Evolutionary conservation across 2,888 invertebrate genomes (phyloP).

Genomic region (Drosophila mettleri): DNA sequence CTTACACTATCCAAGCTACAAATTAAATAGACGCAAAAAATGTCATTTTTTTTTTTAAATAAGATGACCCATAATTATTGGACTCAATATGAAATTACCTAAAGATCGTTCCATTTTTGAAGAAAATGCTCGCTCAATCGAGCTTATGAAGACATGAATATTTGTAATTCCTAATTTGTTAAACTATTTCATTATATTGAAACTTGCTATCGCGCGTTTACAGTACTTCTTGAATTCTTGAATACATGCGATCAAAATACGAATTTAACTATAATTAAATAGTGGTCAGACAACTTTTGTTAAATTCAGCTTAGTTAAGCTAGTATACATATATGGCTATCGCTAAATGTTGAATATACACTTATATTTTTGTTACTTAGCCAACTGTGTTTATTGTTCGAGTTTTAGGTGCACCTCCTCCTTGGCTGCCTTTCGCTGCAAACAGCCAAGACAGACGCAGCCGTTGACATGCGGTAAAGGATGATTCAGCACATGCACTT

Average conservation of each 20-base stretch:
- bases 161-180: too few species aligned
- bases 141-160: too few species aligned
- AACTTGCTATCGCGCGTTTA: not conserved
- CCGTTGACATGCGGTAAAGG: conserved; percentile 44
- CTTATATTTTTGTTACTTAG: not conserved
- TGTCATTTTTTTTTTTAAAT: not conserved
- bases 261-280: not conserved
- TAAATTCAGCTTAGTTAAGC: not conserved
- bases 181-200: not conserved
- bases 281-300: not conserved
- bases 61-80: not conserved
- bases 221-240: not conserved
- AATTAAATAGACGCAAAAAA: conserved; percentile 19
- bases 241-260: not conserved
- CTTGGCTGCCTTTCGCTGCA: conserved; percentile 55
- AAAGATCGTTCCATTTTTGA: conserved; percentile 7
- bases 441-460: conserved; percentile 57
- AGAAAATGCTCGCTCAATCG: too few species aligned
- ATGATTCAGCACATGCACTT: conserved; percentile 49
- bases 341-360: not conserved
- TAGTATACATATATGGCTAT: not conserved
- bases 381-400: conserved; percentile 4
- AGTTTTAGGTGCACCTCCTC: conserved; percentile 43
- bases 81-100: not conserved
- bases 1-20: conserved; percentile 48